Base-by-base conservation (phyloP, 1,140 invertebrate species). In the Hycleus phaleratus region DNA sequence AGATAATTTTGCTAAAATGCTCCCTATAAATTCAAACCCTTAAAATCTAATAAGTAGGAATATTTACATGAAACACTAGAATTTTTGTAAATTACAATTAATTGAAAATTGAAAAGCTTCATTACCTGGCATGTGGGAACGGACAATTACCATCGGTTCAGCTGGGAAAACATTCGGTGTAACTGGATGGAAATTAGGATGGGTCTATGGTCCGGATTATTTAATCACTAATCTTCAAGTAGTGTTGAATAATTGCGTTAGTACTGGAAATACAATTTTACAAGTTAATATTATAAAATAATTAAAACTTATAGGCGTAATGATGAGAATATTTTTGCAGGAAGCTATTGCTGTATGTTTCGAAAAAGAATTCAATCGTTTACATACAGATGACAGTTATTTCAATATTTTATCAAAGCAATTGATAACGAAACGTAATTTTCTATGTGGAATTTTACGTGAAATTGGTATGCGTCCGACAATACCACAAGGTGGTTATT, bases 151-250 rank as follows among this genome's bases (percentile, higher is more conserved):
- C 0, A 87, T 99, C 67, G 95, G 97, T 0, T 97, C 94, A 46
- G 95, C 95, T 0, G 97, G 97, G 0, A 98, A 98, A 80, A 95
- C 93, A 0, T 98, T 98, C 75, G 95, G 91, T 63, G 92, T 95
- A 3, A 99, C 97, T 4, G 97, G 97, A 3, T 96, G 93, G 94
- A 97, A 95, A 79, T 82, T 86, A 5, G 95, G 96, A n/a, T 99
- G 97, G 96, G 90, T 90, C 1, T 93, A 98, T 73, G 93, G 90
- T 3, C 91, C 93, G 1, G 80, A 82, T 4, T 75, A 84, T 64
- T 76, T 97, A 3, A 84, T 98, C 57, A 74, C 76, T 26, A 91
- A 95, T 65, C 73, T 95, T 18, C 85, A 90, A 73, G 82, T 91
- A 51, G 84, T 97, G 9, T 95, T 98, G 77, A 95, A 98, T 75